phyloP scores from a whole-genome alignment of 2,113 vertebrate genomes.

The Zeus faber region DNA sequence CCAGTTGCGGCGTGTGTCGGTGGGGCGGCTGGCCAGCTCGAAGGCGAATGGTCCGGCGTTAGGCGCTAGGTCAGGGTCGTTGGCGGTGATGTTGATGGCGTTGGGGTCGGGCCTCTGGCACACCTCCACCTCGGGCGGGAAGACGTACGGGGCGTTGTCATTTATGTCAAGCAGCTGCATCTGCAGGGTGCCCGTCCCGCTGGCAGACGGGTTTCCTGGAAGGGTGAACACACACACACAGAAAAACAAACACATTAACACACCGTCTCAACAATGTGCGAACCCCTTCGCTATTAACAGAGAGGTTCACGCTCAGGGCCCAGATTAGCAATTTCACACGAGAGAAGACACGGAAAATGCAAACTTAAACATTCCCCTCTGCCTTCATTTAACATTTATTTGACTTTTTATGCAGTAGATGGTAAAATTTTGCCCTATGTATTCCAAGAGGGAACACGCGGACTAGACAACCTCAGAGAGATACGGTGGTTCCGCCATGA shows the following conservation, averaged over 20 bases:
- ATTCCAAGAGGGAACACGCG: no score
- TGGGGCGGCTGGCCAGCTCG: constrained; percentile 83
- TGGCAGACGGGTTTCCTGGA: constrained; percentile 87
- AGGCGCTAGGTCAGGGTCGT: constrained; percentile 87
- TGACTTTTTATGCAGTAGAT: no score
- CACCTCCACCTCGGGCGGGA: constrained; percentile 90
- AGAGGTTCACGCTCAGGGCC: no score
- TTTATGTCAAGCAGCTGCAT: constrained; percentile 93
- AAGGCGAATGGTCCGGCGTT: constrained; percentile 94
- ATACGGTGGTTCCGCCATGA: no score
- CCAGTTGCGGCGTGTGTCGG: constrained; percentile 89
- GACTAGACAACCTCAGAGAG: no score
- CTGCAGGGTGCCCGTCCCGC: constrained; percentile 92
- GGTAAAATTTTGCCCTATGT: no score
- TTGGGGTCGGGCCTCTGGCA: constrained; percentile 90
- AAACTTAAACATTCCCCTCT: no score
- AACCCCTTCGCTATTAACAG: no score
- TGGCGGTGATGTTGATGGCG: constrained; percentile 92
- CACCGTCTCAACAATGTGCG: no score
- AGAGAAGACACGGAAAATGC: no score
- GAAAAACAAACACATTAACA: neutral
- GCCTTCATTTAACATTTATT: no score
- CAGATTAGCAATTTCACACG: no score
- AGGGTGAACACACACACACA: neutral
- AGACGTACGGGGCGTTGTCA: constrained; percentile 91